phyloP scores from a whole-genome alignment of 2,113 vertebrate species.

The Mesocricetus auratus region DNA sequence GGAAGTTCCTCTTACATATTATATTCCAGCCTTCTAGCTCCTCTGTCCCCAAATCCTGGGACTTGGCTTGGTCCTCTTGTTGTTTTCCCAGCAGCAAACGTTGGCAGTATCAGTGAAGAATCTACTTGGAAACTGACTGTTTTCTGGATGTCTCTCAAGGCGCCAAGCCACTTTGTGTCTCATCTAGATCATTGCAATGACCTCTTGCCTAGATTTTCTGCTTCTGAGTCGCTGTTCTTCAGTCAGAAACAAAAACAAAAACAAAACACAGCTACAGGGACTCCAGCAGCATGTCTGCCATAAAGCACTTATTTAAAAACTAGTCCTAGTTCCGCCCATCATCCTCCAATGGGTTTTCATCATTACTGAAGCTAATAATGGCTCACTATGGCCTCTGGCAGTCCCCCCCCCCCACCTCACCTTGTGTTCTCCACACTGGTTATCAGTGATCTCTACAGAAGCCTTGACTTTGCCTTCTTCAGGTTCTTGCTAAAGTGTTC shows the following conservation, averaged over 20 bases:
- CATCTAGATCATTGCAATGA: neutral
- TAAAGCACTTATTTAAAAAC: neutral
- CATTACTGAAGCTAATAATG: no score
- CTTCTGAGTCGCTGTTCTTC: neutral
- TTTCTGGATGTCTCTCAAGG: neutral
- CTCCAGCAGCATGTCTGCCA: neutral
- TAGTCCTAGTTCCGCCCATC: neutral
- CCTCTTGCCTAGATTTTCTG: neutral
- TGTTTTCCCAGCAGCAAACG: neutral
- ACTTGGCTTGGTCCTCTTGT: neutral
- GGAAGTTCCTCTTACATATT: neutral
- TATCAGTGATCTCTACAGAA: neutral
- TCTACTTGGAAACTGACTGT: neutral
- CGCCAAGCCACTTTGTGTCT: neutral
- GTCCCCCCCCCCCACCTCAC: neutral
- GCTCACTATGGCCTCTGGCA: neutral
- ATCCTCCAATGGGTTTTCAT: neutral
- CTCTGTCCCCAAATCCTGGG: neutral
- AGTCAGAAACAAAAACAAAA: neutral
- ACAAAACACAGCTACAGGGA: neutral
- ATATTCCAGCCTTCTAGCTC: neutral
- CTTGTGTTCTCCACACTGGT: neutral
- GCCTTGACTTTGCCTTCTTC: neutral
- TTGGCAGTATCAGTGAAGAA: constrained; percentile 6
- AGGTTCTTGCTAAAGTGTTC: neutral